A percentile compares a stretch with the other conserved stretches of the same genome.
phyloP scores from a whole-genome alignment of 2,888 invertebrate genomes.

The Pyrrhia umbra region DNA sequence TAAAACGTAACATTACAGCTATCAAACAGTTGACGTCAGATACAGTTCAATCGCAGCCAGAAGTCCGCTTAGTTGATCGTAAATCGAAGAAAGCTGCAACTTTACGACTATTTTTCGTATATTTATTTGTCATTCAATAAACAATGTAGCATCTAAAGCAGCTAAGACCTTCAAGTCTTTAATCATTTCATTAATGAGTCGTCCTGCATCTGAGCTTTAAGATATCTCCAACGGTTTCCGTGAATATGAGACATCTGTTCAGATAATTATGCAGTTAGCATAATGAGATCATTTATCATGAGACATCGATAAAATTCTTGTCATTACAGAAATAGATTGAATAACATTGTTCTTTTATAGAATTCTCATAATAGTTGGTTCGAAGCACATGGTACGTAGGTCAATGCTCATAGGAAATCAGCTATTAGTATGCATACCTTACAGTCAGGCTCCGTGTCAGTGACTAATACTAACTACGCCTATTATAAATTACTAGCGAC shows the following conservation, averaged over 20 bases:
- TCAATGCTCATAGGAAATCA: conserved; percentile 39
- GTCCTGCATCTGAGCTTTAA: conserved; percentile 1
- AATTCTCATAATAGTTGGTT: conserved; percentile 33
- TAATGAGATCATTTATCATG: conserved; percentile 47
- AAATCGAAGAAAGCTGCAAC: conserved; percentile 34
- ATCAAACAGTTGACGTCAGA: conserved; percentile 41
- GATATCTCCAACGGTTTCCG: conserved; percentile 16
- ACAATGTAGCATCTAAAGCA: conserved; percentile 31
- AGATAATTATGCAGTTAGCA: conserved; percentile 21
- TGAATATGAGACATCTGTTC: conserved; percentile 23
- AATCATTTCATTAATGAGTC: conserved; percentile 12
- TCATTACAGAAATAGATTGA: conserved; percentile 31
- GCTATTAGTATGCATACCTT: conserved; percentile 41
- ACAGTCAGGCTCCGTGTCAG: conserved; percentile 3
- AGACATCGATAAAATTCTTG: conserved; percentile 28
- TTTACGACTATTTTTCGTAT: conserved; percentile 42
- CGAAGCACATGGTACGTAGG: conserved; percentile 23
- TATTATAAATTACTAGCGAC: conserved; percentile 9
- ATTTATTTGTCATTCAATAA: conserved; percentile 30
- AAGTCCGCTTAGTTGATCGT: conserved; percentile 36
- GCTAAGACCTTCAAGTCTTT: conserved; percentile 13
- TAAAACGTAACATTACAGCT: conserved; percentile 51
- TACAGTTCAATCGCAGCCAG: conserved; percentile 33
- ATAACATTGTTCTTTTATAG: conserved; percentile 29
- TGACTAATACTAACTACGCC: conserved; percentile 39